Conservation (phyloP, 2,113 vertebrate genomes). For the Andinoacara biseriatus region DNA sequence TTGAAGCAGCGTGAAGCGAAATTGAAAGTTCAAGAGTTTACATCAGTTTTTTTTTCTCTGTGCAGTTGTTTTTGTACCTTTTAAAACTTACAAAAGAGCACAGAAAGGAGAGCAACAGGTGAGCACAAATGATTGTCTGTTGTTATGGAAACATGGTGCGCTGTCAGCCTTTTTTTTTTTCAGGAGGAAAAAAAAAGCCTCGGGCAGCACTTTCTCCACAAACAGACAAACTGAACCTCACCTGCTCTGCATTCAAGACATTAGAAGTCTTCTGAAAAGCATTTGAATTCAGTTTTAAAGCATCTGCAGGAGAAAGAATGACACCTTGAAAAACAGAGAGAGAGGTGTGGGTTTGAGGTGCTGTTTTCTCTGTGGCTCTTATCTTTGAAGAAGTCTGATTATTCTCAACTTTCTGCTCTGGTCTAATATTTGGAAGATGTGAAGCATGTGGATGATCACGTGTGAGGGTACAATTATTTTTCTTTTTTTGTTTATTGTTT, state of each 20-base stretch:
- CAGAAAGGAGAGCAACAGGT: conserved; percentile 42
- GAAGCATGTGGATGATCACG: background rate
- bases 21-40: conserved; percentile 18
- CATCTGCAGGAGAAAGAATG: background rate
- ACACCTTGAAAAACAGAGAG: background rate
- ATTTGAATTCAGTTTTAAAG: conserved; percentile 22
- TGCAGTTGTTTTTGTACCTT: conserved; percentile 5
- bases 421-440: background rate
- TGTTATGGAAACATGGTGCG: conserved; percentile 60
- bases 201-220: conserved; percentile 32
- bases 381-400: background rate
- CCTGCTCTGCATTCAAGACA: conserved; percentile 11
- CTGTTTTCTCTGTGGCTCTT: background rate
- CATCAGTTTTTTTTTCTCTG: background rate
- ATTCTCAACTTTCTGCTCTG: background rate
- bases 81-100: conserved; percentile 17
- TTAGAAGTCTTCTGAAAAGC: conserved; percentile 22
- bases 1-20: background rate
- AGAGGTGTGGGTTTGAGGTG: background rate
- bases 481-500: too few relatives aligned
- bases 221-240: conserved; percentile 7
- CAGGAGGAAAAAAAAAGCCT: conserved; percentile 20
- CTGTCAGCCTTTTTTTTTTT: conserved; percentile 9
- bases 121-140: conserved; percentile 38
- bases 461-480: background rate